Percentiles rank a stretch among this genome's conserved stretches.
These are phyloP conservation scores for Leuctra nigra DNA, from an alignment of 2,888 invertebrate genomes.

Conservation along the genomic window DNA sequence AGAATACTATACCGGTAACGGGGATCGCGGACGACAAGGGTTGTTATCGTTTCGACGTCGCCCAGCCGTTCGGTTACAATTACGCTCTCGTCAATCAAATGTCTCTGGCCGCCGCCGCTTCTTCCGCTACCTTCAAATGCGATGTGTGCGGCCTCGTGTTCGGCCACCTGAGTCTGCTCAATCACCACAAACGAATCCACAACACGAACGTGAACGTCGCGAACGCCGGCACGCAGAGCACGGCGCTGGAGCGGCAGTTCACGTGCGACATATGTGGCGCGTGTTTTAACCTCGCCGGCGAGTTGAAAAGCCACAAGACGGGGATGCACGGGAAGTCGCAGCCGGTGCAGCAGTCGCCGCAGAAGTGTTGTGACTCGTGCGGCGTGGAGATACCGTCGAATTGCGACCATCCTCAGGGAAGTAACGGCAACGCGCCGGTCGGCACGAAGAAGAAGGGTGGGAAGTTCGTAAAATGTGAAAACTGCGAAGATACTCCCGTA, in stretches of 20 bases:
- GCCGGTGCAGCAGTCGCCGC: conserved; percentile 14
- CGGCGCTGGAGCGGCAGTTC: conserved; percentile 36
- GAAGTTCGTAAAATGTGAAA: conserved; percentile 35
- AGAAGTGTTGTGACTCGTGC: conserved; percentile 33
- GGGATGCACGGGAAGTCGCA: conserved; percentile 39
- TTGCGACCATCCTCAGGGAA: conserved; percentile 31
- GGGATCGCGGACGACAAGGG: conserved; percentile 43
- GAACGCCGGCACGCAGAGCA: conserved; percentile 25
- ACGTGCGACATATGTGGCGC: conserved; percentile 45
- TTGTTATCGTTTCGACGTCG: conserved; percentile 45
- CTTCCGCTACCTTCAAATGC: conserved; percentile 81
- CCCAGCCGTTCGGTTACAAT: conserved; percentile 51
- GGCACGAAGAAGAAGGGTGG: conserved; percentile 32
- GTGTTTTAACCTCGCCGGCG: conserved; percentile 42
- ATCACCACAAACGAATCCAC: conserved; percentile 79
- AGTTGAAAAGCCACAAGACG: conserved; percentile 45
- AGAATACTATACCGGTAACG: conserved; percentile 39
- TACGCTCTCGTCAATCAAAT: conserved; percentile 82
- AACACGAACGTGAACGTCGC: conserved; percentile 22
- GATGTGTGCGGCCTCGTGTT: conserved; percentile 83
- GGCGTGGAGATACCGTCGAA: conserved; percentile 33
- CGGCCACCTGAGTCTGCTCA: conserved; percentile 71
- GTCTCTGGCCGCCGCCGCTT: conserved; percentile 56
- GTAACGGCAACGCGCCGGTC: conserved; percentile 3
- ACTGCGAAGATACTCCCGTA: conserved; percentile 30